phyloP scores from a whole-genome alignment of 2,888 invertebrate species.

The Poecilus cupreus region DNA sequence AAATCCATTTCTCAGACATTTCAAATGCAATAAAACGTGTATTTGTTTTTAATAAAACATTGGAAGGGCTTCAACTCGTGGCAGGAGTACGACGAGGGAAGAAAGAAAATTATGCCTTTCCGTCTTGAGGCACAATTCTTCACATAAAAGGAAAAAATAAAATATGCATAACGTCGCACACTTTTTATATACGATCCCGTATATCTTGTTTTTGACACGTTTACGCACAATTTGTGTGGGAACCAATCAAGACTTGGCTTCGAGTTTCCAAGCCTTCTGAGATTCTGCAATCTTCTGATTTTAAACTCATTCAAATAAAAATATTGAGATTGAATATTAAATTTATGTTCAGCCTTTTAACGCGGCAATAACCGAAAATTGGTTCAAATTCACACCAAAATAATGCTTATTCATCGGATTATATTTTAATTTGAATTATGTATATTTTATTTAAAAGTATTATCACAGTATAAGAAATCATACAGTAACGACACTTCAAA shows the following conservation, averaged over 20 bases:
- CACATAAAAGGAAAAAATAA: constrained; percentile 52
- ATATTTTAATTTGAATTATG: too few species aligned
- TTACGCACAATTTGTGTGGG: constrained; percentile 58
- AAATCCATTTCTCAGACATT: not conserved
- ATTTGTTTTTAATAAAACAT: constrained; percentile 49
- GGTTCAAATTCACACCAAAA: too few species aligned
- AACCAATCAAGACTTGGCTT: constrained; percentile 49
- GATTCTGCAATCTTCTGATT: not conserved
- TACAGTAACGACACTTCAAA: too few species aligned
- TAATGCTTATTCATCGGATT: too few species aligned
- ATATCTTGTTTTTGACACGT: constrained; percentile 58
- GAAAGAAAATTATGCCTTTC: constrained; percentile 42
- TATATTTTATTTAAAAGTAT: too few species aligned
- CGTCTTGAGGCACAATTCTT: constrained; percentile 28
- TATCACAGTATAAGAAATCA: too few species aligned
- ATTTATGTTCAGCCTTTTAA: not conserved
- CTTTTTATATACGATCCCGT: constrained; percentile 49
- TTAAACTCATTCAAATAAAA: not conserved
- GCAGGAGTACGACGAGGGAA: not conserved
- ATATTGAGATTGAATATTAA: not conserved
- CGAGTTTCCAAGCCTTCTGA: constrained; percentile 12
- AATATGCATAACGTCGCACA: constrained; percentile 47
- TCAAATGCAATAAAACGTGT: constrained; percentile 30
- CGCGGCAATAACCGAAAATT: too few species aligned
- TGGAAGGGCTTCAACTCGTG: not conserved